Percentiles rank a stretch among this genome's conserved stretches.
These are phyloP conservation scores for Pteropus alecto DNA, from an alignment of 2,113 vertebrate species.

Conservation along the genomic window DNA sequence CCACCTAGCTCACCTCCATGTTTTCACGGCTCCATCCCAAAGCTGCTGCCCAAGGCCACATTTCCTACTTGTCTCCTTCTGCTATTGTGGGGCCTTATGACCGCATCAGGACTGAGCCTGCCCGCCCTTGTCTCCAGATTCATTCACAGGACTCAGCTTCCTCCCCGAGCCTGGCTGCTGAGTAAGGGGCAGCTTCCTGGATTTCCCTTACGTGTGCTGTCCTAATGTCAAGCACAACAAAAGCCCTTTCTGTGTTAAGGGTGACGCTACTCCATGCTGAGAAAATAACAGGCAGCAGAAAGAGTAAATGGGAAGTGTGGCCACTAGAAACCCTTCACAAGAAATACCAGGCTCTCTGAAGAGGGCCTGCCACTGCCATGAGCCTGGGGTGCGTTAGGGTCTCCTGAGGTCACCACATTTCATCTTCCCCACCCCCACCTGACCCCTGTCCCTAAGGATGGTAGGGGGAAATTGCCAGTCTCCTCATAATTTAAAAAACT, in stretches of 20 bases:
- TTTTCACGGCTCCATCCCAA: not conserved
- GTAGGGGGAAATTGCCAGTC: not conserved
- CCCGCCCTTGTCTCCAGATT: not conserved
- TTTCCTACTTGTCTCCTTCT: not conserved
- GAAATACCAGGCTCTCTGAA: not conserved
- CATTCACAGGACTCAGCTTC: not conserved
- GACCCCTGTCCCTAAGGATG: not conserved
- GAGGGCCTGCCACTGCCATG: fast-evolving
- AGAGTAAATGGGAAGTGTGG: not conserved
- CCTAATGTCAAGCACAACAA: not conserved
- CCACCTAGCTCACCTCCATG: too few relatives aligned
- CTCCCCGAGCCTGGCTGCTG: not conserved
- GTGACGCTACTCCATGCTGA: not conserved
- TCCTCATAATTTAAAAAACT: not conserved
- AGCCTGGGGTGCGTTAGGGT: not conserved
- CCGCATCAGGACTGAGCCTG: not conserved
- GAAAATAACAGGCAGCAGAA: not conserved
- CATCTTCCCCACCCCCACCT: too few relatives aligned
- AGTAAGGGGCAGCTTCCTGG: not conserved
- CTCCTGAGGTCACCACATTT: not conserved
- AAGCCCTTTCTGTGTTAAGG: not conserved
- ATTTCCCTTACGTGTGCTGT: not conserved
- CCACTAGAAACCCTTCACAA: not conserved
- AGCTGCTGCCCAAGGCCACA: not conserved
- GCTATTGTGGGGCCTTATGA: not conserved